Evolutionary conservation across 1,140 invertebrate species (phyloP), one percentile per base, ranked within the genome.

Genomic region (Cylas formicarius): DNA sequence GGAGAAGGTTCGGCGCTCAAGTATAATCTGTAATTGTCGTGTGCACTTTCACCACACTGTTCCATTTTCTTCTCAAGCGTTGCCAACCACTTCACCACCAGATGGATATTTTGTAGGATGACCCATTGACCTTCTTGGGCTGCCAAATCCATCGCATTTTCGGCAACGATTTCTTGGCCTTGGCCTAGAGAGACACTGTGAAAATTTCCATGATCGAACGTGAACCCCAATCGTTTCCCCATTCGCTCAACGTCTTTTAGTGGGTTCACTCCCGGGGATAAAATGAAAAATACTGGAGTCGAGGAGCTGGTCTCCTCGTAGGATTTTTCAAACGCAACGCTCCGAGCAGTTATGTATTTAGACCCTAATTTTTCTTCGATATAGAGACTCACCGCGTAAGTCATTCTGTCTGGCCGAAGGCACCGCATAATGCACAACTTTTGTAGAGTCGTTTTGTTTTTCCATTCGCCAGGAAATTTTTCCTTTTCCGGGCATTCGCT

Each of bases 391-490:
- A 78, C 22, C 6, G 81, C 81, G 52, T 84, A 84, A 10, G 81
- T 81, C 88, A 97, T 94, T 48, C 92, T 76, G 71, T 96, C 93
- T 0, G 90, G 82, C 48, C 93, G 68, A 16, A 96, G 66, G 4
- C 88, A 88, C 41, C 92, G 69, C 76, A 97, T 82, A 59, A 97
- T 95, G 63, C 91, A 95, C 1, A 97, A 68, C 59, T 82, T 80
- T 62, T 96, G 91, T 4, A 97, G 66, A 0, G 86, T 74, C 0
- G 80, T 77, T 66, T 93, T 94, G 58, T 90, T 90, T 63, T 96
- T 97, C 92, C 93, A 97, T 56, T 97, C 93, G 48, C 91, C 89
- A 0, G 92, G 93, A 50, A 95, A 81, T 65, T 92, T 93, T 62
- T 96, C 92, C 60, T 84, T 81, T 66, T 97, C 92, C 0, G 93